Evolutionary conservation across 2,888 invertebrate genomes (phyloP).

Genomic region (Ophonus ardosiacus): DNA sequence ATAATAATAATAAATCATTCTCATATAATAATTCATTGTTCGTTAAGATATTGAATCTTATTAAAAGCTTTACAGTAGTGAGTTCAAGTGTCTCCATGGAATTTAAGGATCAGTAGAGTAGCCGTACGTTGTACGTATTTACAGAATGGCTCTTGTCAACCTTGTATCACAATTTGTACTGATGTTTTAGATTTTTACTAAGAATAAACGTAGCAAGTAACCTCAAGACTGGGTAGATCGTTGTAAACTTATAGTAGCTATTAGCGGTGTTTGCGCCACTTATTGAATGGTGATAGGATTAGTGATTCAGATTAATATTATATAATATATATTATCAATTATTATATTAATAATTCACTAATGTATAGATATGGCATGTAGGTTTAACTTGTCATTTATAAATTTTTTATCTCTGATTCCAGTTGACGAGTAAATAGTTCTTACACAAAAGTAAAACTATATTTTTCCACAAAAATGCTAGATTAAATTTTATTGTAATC

Average conservation of each 20-base stretch:
- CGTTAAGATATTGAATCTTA: constrained; percentile 24
- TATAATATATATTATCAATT: constrained; percentile 63
- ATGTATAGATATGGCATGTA: constrained; percentile 62
- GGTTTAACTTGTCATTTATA: constrained; percentile 62
- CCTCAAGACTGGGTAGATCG: constrained; percentile 64
- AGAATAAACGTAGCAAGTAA: constrained; percentile 63
- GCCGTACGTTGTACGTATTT: constrained; percentile 32
- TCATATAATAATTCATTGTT: constrained; percentile 35
- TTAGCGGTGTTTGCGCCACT: constrained; percentile 71
- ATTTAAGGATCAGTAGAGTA: constrained; percentile 18
- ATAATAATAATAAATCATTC: constrained; percentile 50
- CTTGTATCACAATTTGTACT: constrained; percentile 64
- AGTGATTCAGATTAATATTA: constrained; percentile 70
- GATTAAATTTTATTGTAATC: constrained; percentile 36
- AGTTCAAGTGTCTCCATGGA: constrained; percentile 29
- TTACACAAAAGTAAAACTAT: constrained; percentile 62
- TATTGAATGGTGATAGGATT: constrained; percentile 74
- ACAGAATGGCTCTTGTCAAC: constrained; percentile 61
- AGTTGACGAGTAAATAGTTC: constrained; percentile 59
- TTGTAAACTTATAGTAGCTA: constrained; percentile 59
- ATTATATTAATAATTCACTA: constrained; percentile 64
- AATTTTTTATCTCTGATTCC: constrained; percentile 62
- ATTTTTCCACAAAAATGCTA: constrained; percentile 61
- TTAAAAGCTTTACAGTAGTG: constrained; percentile 46
- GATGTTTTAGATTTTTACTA: constrained; percentile 64